Percentiles rank a stretch among this genome's conserved stretches.
Evolutionary conservation across 2,888 invertebrate species (phyloP).

Genomic region (Drepana falcataria): DNA sequence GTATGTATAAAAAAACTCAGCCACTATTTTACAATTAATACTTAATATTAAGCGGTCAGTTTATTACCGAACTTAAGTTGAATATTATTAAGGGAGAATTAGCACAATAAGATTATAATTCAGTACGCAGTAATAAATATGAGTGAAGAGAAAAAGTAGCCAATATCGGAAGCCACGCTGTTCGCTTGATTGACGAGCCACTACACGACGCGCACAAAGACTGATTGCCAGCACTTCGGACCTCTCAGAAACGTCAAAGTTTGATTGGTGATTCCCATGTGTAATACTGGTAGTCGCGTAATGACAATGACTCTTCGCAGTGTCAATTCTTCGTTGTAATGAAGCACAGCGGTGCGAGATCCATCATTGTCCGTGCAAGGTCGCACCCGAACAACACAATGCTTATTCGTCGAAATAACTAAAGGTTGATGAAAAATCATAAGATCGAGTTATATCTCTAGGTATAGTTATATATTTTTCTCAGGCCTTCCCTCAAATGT

Average conservation of each 20-base stretch:
- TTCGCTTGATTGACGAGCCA: conserved; percentile 62
- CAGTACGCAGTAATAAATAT: conserved; percentile 49
- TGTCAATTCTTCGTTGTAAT: conserved; percentile 34
- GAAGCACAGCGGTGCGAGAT: conserved; percentile 38
- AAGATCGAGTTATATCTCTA: neutral
- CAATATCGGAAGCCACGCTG: conserved; percentile 37
- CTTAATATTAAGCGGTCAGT: no score
- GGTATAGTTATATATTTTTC: no score
- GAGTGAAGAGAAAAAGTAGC: conserved; percentile 41
- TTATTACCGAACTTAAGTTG: no score
- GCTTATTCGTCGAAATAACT: conserved; percentile 23
- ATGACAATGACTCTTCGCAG: conserved; percentile 44
- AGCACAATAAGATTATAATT: conserved; percentile 51
- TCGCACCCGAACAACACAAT: conserved; percentile 48
- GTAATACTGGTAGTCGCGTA: conserved; percentile 71
- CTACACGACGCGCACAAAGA: conserved; percentile 49
- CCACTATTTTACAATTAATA: no score
- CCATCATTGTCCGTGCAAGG: conserved; percentile 63
- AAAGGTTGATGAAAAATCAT: conserved; percentile 11
- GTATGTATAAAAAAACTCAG: no score
- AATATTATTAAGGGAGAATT: neutral
- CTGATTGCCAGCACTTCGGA: conserved; percentile 55
- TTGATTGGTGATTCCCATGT: conserved; percentile 77
- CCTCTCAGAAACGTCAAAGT: conserved; percentile 67
- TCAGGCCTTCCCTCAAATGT: no score